Percentiles rank a stretch among this genome's conserved stretches.
Evolutionary conservation across 2,888 invertebrate genomes (phyloP).

Genomic region (Melikaiella ostensackeni): DNA sequence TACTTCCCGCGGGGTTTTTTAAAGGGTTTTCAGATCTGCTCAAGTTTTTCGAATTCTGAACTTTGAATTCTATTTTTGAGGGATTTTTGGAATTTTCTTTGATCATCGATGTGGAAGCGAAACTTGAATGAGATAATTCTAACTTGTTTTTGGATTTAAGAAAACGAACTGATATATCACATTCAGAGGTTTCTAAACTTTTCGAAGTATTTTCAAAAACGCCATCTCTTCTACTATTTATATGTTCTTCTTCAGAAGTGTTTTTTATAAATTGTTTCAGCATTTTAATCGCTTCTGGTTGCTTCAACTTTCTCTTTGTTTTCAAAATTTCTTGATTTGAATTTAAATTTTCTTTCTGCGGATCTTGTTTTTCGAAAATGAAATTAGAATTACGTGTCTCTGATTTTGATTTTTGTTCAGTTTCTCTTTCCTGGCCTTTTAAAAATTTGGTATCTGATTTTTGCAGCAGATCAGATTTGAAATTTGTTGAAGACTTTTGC

Average conservation of each 20-base stretch:
- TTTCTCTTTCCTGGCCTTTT: not conserved
- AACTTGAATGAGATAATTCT: not conserved
- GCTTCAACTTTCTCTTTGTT: not conserved
- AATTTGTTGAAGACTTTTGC: not conserved
- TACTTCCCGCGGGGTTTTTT: not conserved
- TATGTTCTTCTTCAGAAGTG: not conserved
- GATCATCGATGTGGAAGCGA: not conserved
- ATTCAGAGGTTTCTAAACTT: not conserved
- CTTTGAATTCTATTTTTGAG: not conserved
- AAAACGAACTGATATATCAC: not conserved
- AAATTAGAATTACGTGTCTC: conserved; percentile 6
- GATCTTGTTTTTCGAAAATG: not conserved
- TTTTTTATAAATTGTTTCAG: conserved; percentile 15
- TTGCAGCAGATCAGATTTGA: not conserved
- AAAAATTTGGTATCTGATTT: not conserved
- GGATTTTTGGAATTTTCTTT: not conserved
- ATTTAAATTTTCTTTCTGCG: not conserved
- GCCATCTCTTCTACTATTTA: not conserved
- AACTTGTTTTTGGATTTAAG: not conserved
- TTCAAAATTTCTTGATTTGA: not conserved
- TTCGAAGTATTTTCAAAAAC: not conserved
- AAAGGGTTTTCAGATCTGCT: conserved; percentile 1
- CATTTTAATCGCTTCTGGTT: conserved; percentile 6
- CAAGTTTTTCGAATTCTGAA: not conserved
- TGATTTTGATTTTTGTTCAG: not conserved